Evolutionary conservation across 2,888 invertebrate species (phyloP), one percentile per base, ranked within the genome.

Genomic region (Acronicta alni): DNA sequence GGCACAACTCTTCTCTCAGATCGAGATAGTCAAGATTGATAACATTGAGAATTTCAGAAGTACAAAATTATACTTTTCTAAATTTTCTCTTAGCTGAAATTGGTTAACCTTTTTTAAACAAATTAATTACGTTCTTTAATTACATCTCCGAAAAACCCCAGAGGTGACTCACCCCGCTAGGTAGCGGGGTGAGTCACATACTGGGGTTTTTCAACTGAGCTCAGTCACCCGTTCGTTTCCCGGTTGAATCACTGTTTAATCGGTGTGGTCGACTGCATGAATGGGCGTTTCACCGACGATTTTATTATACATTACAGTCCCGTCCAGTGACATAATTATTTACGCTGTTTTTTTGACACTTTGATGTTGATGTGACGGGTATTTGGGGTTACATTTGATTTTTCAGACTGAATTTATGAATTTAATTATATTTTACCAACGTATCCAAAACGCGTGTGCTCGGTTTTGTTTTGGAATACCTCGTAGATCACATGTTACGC

Each of bases 181-280:
- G n/a, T n/a, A n/a, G n/a, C n/a, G n/a, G n/a, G n/a, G n/a, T n/a
- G n/a, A n/a, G n/a, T n/a, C n/a, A n/a, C n/a, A n/a, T n/a, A n/a
- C n/a, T n/a, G n/a, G n/a, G n/a, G n/a, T n/a, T n/a, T n/a, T 54
- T 65, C 72, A 76, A 79, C 67, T 62, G 73, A 57, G 56, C 30
- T 26, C 49, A 61, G 73, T 77, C 81, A 81, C 76, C 78, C 75
- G 57, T 76, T 75, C 26, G 64, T 53, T 55, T 75, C 70, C 57
- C 47, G 42, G 64, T 66, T 69, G 77, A 81, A 67, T 77, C 73
- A 80, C 59, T 53, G 62, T 47, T 46, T 72, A 64, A 76, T 72
- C 65, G 62, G 43, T 56, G 58, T 58, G 67, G 67, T 49, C 42
- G 49, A 48, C 47, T 38, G 57, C 41, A 67, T 73, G 72, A 70